These are phyloP conservation scores for Drusus annulatus DNA, from an alignment of 1,140 invertebrate species.

Conservation along the genomic window DNA sequence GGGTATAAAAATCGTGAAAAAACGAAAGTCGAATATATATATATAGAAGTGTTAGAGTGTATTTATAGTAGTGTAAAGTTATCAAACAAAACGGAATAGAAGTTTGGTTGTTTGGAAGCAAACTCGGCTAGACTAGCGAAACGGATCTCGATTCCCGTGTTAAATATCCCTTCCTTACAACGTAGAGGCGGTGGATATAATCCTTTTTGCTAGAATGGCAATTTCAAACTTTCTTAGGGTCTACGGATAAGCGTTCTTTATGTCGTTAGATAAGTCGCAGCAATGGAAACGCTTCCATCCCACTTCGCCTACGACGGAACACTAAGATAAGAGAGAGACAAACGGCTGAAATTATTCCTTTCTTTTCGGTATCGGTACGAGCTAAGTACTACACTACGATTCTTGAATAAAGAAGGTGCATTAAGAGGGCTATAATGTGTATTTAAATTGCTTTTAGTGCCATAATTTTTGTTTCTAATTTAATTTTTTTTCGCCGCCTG, in stretches of 20 bases:
- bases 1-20: too few species aligned
- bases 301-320: slow-evolving; percentile 36
- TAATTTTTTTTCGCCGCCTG: slow-evolving; percentile 53
- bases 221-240: slow-evolving; percentile 74
- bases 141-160: slow-evolving; percentile 29
- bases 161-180: slow-evolving; percentile 62
- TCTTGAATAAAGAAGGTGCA: slow-evolving; percentile 70
- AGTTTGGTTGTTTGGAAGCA: background rate
- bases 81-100: too few species aligned
- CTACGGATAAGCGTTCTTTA: slow-evolving; percentile 74
- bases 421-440: slow-evolving; percentile 66
- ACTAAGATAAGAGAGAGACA: slow-evolving; percentile 25
- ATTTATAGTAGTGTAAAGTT: too few species aligned
- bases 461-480: slow-evolving; percentile 73
- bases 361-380: slow-evolving; percentile 48
- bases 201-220: slow-evolving; percentile 74
- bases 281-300: slow-evolving; percentile 38
- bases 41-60: too few species aligned
- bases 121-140: slow-evolving; percentile 19
- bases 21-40: too few species aligned
- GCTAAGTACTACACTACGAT: slow-evolving; percentile 61
- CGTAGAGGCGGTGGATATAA: slow-evolving; percentile 71
- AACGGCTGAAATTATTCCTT: slow-evolving; percentile 24
- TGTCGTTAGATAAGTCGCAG: slow-evolving; percentile 61
- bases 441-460: slow-evolving; percentile 69